Evolutionary conservation across 1,140 invertebrate species (phyloP).

Genomic region (Chymomyza costata): DNA sequence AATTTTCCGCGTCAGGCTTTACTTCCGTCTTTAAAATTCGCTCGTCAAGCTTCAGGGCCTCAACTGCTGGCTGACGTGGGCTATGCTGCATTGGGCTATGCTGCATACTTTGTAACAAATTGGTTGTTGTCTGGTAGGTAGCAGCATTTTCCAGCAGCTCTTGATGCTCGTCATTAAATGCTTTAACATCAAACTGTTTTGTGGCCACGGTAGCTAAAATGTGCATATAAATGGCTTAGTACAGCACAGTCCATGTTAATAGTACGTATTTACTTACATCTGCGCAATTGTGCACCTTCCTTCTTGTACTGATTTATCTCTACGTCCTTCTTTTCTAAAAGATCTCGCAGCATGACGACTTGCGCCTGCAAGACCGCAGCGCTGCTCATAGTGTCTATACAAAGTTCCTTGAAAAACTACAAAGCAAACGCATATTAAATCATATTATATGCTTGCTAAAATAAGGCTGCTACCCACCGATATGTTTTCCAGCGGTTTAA

Average conservation of each 20-base stretch:
- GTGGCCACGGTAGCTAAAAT: constrained; percentile 46
- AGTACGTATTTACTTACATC: constrained; percentile 33
- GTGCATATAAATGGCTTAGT: too few species aligned
- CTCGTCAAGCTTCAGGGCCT: not conserved
- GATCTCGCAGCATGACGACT: constrained; percentile 7
- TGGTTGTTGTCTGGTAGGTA: not conserved
- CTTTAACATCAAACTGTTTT: constrained; percentile 30
- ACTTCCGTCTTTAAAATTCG: too few species aligned
- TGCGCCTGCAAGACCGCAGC: constrained; percentile 1
- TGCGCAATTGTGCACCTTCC: constrained; percentile 41
- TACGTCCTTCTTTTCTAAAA: constrained; percentile 47
- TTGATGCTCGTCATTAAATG: constrained; percentile 25
- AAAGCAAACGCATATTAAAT: constrained; percentile 1
- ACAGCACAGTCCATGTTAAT: too few species aligned
- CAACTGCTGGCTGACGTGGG: not conserved
- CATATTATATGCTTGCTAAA: not conserved
- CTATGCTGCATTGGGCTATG: not conserved
- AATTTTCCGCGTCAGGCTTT: too few species aligned
- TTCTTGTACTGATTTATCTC: constrained; percentile 52
- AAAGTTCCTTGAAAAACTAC: constrained; percentile 31
- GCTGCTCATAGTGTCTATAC: not conserved
- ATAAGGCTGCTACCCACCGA: too few species aligned
- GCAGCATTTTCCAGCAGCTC: constrained; percentile 2
- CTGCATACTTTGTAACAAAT: not conserved
- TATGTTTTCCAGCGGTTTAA: too few species aligned